Conservation (phyloP, 2,888 invertebrate genomes). For the Cartodere bifasciata region DNA sequence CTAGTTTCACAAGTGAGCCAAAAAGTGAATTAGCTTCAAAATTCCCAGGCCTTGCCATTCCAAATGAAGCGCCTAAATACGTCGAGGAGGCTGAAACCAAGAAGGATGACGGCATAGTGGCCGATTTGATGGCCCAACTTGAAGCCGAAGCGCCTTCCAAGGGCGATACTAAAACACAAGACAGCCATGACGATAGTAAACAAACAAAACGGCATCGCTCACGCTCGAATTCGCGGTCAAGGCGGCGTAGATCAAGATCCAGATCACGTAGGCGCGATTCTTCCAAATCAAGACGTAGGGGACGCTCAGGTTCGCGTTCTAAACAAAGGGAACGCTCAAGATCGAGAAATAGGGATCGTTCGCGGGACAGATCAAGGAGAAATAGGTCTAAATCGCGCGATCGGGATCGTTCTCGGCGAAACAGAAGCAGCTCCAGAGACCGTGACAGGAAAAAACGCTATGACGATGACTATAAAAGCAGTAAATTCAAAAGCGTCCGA, state of each 20-base stretch:
- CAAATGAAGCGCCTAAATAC: slow-evolving; percentile 50
- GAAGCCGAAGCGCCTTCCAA: slow-evolving; percentile 70
- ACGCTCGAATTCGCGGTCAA: too few relatives aligned
- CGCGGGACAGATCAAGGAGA: slow-evolving; percentile 21
- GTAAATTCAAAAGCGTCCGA: too few relatives aligned
- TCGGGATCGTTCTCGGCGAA: slow-evolving; percentile 17
- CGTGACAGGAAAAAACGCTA: slow-evolving; percentile 18
- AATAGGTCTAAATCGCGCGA: slow-evolving; percentile 17
- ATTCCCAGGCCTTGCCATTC: slow-evolving; percentile 72
- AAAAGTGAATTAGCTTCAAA: slow-evolving; percentile 49
- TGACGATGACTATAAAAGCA: too few relatives aligned
- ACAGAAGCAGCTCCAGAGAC: slow-evolving; percentile 25
- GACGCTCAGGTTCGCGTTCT: slow-evolving; percentile 8
- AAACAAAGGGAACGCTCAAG: slow-evolving; percentile 9
- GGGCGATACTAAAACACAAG: slow-evolving; percentile 16
- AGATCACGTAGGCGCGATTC: slow-evolving; percentile 13
- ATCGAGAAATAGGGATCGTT: slow-evolving; percentile 24
- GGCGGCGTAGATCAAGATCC: slow-evolving; percentile 20
- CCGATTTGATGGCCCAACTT: slow-evolving; percentile 73
- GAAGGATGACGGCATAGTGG: slow-evolving; percentile 42
- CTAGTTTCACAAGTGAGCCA: slow-evolving; percentile 13
- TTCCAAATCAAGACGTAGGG: slow-evolving; percentile 17
- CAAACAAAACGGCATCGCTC: too few relatives aligned
- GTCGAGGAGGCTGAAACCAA: slow-evolving; percentile 19
- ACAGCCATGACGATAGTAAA: too few relatives aligned